Base-by-base conservation (phyloP, 2,797 vertebrate species). In the Macroramphosus scolopax region DNA sequence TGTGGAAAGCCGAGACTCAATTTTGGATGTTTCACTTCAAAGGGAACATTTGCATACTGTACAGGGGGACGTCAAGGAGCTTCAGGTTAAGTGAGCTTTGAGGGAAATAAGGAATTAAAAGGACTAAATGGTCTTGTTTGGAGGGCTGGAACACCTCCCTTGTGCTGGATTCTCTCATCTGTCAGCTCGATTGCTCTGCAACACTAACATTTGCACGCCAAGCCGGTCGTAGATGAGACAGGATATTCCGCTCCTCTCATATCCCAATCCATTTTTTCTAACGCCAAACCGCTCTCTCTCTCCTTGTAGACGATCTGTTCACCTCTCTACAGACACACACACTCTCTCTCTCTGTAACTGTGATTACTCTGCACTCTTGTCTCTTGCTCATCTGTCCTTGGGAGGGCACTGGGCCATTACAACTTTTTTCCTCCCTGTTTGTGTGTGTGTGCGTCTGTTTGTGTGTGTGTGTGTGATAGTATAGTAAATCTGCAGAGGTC, bases 401-500 rank as follows among this genome's bases (percentile, higher is more conserved):
- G 79, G 75, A 74, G 62, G 67, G 72, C 75, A 77, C 32, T 47
- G 61, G 81, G 72, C 81, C 75, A 79, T 79, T 77, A 73, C 83
- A 75, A 77, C 63, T 72, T 73, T 66, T 78, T 69, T 62, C 43
- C 53, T 33, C 16, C 9, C 39, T 13, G n/a, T 34, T 52, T 45
- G 51, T 56, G 53, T 50, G 25, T 25, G 9, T 39, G 28, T 28
- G 29, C 34, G 16, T 40, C 51, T 40, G 49, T 31, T 26, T 56
- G 63, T 68, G 49, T 67, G 33, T 64, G 76, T 67, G 56, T 56
- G 61, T 60, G 67, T 37, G 58, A 84, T 67, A 69, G 77, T 68
- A 60, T 75, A 75, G 83, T 85, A 88, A 87, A 86, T 86, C 81
- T 84, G 63, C 67, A 72, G 63, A 67, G 74, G 43, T 75, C 68